Base-by-base conservation (phyloP, 2,113 vertebrate species). In the Centropristis striata region DNA sequence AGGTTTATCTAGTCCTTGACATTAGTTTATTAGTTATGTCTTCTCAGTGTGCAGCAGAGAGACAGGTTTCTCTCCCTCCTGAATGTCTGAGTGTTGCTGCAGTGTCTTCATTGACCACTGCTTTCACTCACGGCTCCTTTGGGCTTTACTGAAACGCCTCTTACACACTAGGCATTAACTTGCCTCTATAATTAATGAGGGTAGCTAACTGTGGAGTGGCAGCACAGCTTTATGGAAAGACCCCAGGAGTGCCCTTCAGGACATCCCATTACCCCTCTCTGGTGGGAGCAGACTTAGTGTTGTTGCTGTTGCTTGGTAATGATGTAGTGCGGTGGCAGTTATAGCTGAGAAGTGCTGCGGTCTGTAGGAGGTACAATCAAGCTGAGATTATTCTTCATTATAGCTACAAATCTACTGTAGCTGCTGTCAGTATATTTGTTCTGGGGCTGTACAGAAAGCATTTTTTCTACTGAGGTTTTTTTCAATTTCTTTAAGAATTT, bases 181-280 rank as follows among this genome's bases (percentile, higher is more conserved):
- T 47, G 7, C 46, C 70, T 92, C 57, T 64, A 91, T 93, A 92
- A 92, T 94, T 93, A 90, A 94, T 90, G 89, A 90, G 78, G 37
- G 28, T 65, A 54, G 67, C 86, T 74, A 90, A 75, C 83, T 79
- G 78, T 37, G 23, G 61, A 85, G 49, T 81, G 84, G 73, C 70
- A 70, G 75, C 80, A 72, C 61, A 75, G 82, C 77, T 82, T 79
- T 81, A 71, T 71, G 60, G 76, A 82, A 83, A 90, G 81, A 59
- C 84, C 89, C 71, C 83, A 77, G 70, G 90, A 90, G 81, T 74
- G 46, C 68, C 76, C 78, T 92, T 77, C 76, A 92, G 85, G 61
- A 91, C 85, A 85, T 80, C 81, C 69, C 81, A 60, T 84, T 82
- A 70, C 47, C 60, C 59, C 32, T 63, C 73, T 70, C 54, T 65